Evolutionary conservation across 1,140 invertebrate genomes (phyloP).

Genomic region (Sipha flava): DNA sequence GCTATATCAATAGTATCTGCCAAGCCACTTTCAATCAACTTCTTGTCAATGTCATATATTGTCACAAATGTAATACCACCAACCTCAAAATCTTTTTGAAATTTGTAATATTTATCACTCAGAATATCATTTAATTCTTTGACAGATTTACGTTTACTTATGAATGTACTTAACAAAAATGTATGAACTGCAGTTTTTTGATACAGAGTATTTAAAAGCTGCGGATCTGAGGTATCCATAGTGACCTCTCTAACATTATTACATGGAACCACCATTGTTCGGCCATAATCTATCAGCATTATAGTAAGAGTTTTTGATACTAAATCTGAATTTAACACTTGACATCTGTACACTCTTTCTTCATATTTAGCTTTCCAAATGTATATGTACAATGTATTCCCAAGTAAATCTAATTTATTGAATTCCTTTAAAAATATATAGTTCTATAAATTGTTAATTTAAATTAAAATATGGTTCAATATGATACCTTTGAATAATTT

Average conservation of each 20-base stretch:
- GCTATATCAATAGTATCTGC: neutral
- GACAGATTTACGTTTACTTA: slow-evolving; percentile 10
- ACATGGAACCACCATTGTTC: neutral
- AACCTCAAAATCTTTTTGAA: neutral
- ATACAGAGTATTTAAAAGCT: neutral
- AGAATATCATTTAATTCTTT: neutral
- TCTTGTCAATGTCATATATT: neutral
- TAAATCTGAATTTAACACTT: neutral
- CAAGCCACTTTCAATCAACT: neutral
- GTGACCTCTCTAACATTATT: neutral
- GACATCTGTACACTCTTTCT: neutral
- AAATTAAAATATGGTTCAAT: neutral
- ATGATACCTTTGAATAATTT: neutral
- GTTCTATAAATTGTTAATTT: neutral
- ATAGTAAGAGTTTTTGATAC: neutral
- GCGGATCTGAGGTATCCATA: neutral
- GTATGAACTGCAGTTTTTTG: neutral
- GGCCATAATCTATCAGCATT: neutral
- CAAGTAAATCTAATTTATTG: neutral
- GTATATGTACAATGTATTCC: neutral
- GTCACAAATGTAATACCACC: neutral
- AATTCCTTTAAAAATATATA: neutral
- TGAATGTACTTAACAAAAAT: neutral
- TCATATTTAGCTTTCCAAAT: neutral
- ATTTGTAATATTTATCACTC: neutral